Conservation (phyloP, 2,797 vertebrate species). For the Argentina silus region DNA sequence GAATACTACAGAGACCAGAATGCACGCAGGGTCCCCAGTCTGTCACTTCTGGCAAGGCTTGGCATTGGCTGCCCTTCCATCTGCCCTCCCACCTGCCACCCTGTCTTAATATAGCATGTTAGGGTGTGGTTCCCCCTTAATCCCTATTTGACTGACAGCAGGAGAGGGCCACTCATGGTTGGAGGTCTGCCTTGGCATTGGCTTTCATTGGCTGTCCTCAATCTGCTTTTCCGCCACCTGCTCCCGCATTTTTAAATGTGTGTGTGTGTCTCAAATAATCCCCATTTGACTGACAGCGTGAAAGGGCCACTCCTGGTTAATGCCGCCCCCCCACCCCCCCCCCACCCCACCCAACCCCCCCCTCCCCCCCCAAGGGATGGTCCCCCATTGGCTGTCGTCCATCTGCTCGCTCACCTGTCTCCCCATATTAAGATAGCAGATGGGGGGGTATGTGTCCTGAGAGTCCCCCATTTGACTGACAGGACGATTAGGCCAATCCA, state of each 20-base stretch:
- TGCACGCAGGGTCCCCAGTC: slow-evolving; percentile 63
- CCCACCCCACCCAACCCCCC: neutral
- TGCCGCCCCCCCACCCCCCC: slow-evolving; percentile 33
- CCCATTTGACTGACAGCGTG: slow-evolving; percentile 80
- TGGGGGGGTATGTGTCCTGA: slow-evolving; percentile 48
- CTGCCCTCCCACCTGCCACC: slow-evolving; percentile 67
- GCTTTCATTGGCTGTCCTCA: slow-evolving; percentile 63
- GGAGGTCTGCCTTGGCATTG: slow-evolving; percentile 66
- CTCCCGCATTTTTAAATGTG: slow-evolving; percentile 58
- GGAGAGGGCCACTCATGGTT: slow-evolving; percentile 72
- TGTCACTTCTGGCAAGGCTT: slow-evolving; percentile 72
- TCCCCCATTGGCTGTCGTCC: slow-evolving; percentile 60
- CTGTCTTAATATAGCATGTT: slow-evolving; percentile 68
- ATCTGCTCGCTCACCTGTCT: slow-evolving; percentile 72
- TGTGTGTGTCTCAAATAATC: slow-evolving; percentile 72
- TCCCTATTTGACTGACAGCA: slow-evolving; percentile 82
- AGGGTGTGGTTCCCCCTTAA: slow-evolving; percentile 73
- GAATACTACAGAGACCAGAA: slow-evolving; percentile 38
- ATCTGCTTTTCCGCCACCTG: slow-evolving; percentile 61
- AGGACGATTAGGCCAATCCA: slow-evolving; percentile 33
- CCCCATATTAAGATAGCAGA: slow-evolving; percentile 53
- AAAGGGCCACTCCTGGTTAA: slow-evolving; percentile 64
- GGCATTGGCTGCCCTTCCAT: slow-evolving; percentile 70
- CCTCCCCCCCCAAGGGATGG: slow-evolving; percentile 48
- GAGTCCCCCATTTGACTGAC: slow-evolving; percentile 40